These are phyloP conservation scores for Pionites leucogaster DNA, from an alignment of 2,113 vertebrate genomes.

Conservation along the genomic window DNA sequence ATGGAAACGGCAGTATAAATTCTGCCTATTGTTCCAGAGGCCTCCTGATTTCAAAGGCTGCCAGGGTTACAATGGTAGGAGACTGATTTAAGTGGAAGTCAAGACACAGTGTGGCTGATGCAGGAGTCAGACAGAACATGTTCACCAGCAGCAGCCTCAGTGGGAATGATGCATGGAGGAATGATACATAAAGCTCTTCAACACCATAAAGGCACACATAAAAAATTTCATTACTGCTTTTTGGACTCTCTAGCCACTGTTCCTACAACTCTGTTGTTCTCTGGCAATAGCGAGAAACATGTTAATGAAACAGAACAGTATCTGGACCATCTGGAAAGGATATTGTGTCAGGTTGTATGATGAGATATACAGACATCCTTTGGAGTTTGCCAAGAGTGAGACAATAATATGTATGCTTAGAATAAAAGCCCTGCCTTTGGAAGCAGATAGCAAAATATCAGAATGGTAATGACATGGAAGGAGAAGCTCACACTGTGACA, in stretches of 20 bases:
- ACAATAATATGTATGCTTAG: background rate
- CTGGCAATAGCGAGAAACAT: constrained; percentile 3
- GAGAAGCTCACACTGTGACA: background rate
- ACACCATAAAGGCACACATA: background rate
- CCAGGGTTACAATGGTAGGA: background rate
- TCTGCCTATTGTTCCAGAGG: constrained; percentile 36
- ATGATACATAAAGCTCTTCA: background rate
- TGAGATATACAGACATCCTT: constrained; percentile 21
- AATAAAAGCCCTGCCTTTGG: constrained; percentile 2
- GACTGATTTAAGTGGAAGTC: constrained; percentile 44
- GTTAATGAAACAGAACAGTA: constrained; percentile 26
- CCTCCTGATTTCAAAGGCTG: constrained; percentile 43
- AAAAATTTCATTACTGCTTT: constrained; percentile 1
- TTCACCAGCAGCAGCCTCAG: background rate
- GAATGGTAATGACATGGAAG: constrained; percentile 1
- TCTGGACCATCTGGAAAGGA: constrained; percentile 11
- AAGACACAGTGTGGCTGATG: background rate
- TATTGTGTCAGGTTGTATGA: constrained; percentile 9
- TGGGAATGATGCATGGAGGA: background rate
- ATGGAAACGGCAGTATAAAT: constrained; percentile 30
- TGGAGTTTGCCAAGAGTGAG: background rate
- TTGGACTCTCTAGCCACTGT: background rate
- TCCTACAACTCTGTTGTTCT: background rate
- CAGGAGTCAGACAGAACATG: background rate
- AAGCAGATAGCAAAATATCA: constrained; percentile 7